Evolutionary conservation across 2,797 vertebrate species (phyloP), one percentile per base, ranked within the genome.

Genomic region (Chiroxiphia lanceolata): DNA sequence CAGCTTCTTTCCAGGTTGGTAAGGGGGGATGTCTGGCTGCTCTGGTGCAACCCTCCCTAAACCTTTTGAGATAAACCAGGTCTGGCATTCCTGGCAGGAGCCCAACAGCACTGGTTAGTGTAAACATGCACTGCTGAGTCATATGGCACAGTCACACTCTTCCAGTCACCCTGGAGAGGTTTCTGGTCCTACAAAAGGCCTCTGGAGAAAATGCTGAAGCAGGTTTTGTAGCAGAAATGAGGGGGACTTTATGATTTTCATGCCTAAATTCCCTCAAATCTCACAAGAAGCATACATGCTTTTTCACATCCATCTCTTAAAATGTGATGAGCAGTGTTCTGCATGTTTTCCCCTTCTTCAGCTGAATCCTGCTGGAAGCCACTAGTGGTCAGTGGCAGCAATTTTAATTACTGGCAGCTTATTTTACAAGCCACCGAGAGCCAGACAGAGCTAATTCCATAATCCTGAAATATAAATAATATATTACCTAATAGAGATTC

Each of bases 401-500:
- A 83, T 89, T 70, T 89, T 90, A 67, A 82, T 84, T 69, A 83
- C 50, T 57, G 40, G 45, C 50, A 78, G 42, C 17, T 92, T 87
- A 9, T 74, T 95, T 89, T 67, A 21, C 54, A 70, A 85, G 34
- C 36, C 48, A 74, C 22, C 63, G 70, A 85, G 54, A 84, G 48
- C 36, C 81, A 95, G 60, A 92, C 60, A 69, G 67, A 92, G 34
- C 48, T 78, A 61, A 61, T 85, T 91, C 59, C 51, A 47, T 72
- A 84, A 85, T 51, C n/a, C 59, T 68, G 81, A 83, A 83, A 77
- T 83, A 90, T 72, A 91, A 94, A 93, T 79, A 78, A 84, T 88
- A 14, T 38, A 84, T 88, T 82, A 54, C 81, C 76, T 93, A 82
- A 84, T 70, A 86, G 70, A 82, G 61, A 79, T 83, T 77, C 59